Percentiles rank a stretch among this genome's conserved stretches.
Conservation (phyloP, 2,888 invertebrate species). For the Parnassius orleans region DNA sequence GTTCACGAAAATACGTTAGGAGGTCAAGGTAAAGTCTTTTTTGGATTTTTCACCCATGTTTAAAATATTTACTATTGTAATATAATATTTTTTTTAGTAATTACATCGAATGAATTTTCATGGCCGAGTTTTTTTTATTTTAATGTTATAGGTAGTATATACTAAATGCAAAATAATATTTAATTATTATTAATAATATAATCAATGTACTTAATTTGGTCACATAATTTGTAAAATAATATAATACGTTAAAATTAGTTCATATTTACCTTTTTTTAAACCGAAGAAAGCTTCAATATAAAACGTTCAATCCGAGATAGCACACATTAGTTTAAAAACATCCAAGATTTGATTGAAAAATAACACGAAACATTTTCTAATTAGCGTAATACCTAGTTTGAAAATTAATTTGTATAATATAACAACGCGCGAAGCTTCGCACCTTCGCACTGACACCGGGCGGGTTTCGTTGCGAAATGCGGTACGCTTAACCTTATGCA, state of each 20-base stretch:
- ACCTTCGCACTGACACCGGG: constrained; percentile 22
- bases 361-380: background rate
- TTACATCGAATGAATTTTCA: too few species aligned
- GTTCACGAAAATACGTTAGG: constrained; percentile 7
- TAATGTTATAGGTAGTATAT: too few species aligned
- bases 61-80: too few species aligned
- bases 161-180: too few species aligned
- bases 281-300: background rate
- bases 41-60: too few species aligned
- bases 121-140: too few species aligned
- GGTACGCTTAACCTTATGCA: constrained; percentile 24
- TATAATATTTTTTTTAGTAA: too few species aligned
- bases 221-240: background rate
- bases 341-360: background rate
- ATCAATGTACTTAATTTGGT: too few species aligned
- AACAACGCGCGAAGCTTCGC: constrained; percentile 23
- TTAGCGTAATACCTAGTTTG: background rate
- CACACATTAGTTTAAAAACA: constrained; percentile 6
- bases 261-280: constrained; percentile 4
- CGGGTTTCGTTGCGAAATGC: constrained; percentile 27
- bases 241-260: background rate
- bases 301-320: background rate
- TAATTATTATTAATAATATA: too few species aligned
- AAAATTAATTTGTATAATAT: constrained; percentile 6
- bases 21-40: too few species aligned